Percentiles rank a stretch among this genome's conserved stretches.
These are phyloP conservation scores for Orientallactaga bullata DNA, from an alignment of 2,113 vertebrate genomes.

Conservation along the genomic window DNA sequence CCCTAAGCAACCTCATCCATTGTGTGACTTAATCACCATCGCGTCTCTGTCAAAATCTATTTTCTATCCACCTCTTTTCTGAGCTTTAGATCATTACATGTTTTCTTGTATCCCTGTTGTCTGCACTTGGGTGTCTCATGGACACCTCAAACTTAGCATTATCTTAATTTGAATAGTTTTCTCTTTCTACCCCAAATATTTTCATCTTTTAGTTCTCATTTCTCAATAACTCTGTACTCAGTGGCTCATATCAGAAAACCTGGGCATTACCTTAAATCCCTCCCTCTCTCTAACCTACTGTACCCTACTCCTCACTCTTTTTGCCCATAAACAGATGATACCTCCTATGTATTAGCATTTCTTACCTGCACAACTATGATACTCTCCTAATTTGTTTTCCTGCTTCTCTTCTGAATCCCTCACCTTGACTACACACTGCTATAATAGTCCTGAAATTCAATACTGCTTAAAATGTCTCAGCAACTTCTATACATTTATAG, in stretches of 20 bases:
- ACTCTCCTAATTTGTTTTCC: not conserved
- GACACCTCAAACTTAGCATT: not conserved
- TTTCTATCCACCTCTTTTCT: not conserved
- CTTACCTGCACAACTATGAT: not conserved
- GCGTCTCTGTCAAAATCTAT: not conserved
- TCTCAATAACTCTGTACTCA: not conserved
- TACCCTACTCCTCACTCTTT: not conserved
- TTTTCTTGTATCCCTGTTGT: not conserved
- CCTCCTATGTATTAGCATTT: not conserved
- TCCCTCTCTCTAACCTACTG: not conserved
- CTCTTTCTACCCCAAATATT: not conserved
- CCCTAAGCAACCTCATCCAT: not conserved
- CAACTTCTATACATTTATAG: not conserved
- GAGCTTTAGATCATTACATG: not conserved
- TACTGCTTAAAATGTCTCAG: not conserved
- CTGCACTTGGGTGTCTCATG: not conserved
- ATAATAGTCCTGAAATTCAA: not conserved
- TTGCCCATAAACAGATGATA: not conserved
- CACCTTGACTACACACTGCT: not conserved
- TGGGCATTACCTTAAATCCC: not conserved
- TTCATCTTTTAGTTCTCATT: not conserved
- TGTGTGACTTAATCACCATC: not conserved
- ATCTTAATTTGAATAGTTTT: not conserved
- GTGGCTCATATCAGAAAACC: not conserved
- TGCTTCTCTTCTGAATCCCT: not conserved